phyloP scores from a whole-genome alignment of 2,797 vertebrate species.

The Anabas testudineus region DNA sequence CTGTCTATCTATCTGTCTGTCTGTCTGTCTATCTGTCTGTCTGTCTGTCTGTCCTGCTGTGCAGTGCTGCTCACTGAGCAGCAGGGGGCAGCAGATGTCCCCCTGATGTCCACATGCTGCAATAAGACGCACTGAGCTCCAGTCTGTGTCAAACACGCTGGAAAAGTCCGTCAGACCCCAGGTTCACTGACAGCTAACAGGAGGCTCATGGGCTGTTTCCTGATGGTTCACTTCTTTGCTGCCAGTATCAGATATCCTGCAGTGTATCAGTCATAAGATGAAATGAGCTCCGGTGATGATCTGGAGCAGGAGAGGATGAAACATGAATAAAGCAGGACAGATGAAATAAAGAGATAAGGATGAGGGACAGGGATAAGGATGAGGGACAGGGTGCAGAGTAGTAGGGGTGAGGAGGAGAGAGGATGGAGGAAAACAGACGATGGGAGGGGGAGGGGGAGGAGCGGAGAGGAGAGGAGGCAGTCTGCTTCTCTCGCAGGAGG shows the following conservation, averaged over 20 bases:
- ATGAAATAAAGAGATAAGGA: conserved; percentile 19
- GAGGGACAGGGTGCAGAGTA: conserved; percentile 60
- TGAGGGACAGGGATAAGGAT: not conserved
- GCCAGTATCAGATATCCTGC: not conserved
- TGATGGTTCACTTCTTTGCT: not conserved
- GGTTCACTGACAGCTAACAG: not conserved
- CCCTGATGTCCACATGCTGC: not conserved
- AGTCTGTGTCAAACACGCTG: not conserved
- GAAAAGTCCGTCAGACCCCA: conserved; percentile 19
- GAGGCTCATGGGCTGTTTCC: not conserved
- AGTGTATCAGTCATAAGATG: not conserved
- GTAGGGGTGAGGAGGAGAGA: conserved; percentile 23
- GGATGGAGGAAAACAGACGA: conserved; percentile 46
- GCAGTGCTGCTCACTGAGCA: not conserved
- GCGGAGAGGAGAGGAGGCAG: conserved; percentile 70
- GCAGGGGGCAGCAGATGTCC: conserved; percentile 44
- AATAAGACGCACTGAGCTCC: not conserved
- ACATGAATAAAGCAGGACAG: no score
- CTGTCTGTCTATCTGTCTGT: no score
- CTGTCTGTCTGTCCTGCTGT: no score
- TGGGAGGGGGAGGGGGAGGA: conserved; percentile 30
- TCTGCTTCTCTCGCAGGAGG: conserved; percentile 60
- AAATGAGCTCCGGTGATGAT: not conserved
- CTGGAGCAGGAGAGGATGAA: not conserved
- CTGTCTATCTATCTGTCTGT: no score